Conservation (phyloP, 2,888 invertebrate genomes). For the Cosmia pyralina region DNA sequence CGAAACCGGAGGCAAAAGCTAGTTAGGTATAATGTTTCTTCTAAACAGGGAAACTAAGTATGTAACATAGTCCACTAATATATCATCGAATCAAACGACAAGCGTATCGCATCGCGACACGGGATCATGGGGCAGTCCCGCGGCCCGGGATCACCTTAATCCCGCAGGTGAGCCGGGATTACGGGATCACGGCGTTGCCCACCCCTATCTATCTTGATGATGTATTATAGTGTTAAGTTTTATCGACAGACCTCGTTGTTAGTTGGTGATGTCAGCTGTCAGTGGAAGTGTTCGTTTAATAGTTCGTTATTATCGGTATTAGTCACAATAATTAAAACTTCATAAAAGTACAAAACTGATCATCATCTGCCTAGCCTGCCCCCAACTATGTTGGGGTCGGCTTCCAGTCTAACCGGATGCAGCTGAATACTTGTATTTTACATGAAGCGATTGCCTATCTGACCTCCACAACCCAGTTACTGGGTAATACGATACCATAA, state of each 20-base stretch:
- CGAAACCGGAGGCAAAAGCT: too few relatives aligned
- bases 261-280: slow-evolving; percentile 48
- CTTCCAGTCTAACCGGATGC: too few relatives aligned
- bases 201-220: slow-evolving; percentile 81
- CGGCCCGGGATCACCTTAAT: slow-evolving; percentile 73
- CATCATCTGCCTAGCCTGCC: too few relatives aligned
- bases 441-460: too few relatives aligned
- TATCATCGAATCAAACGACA: slow-evolving; percentile 64
- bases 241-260: slow-evolving; percentile 80
- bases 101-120: slow-evolving; percentile 64
- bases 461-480: too few relatives aligned
- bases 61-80: slow-evolving; percentile 41
- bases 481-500: too few relatives aligned
- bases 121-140: slow-evolving; percentile 68
- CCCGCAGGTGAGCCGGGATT: slow-evolving; percentile 81
- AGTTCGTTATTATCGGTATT: not conserved
- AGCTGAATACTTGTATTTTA: too few relatives aligned
- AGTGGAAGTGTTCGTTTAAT: slow-evolving; percentile 7
- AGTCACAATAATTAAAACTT: too few relatives aligned
- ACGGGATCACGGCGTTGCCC: slow-evolving; percentile 73
- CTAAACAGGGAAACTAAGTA: slow-evolving; percentile 5
- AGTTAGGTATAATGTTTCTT: not conserved
- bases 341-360: too few relatives aligned
- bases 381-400: too few relatives aligned
- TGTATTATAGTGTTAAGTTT: slow-evolving; percentile 77